A percentile compares a stretch with the other conserved stretches of the same genome.
phyloP scores from a whole-genome alignment of 2,113 vertebrate genomes.

The Phodopus roborovskii region DNA sequence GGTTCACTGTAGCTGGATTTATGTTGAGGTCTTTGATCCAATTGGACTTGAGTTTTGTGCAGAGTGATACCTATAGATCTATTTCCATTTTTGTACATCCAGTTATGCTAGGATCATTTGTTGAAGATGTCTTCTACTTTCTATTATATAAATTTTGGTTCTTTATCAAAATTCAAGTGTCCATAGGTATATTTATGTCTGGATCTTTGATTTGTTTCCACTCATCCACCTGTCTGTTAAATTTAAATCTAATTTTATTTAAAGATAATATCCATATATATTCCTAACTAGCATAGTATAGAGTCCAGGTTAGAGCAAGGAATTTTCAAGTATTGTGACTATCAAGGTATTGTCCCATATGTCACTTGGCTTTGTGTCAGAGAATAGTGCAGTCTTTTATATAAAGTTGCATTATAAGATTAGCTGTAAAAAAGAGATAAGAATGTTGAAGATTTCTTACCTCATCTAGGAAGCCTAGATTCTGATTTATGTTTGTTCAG shows the following conservation, averaged over 20 bases:
- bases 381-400: neutral
- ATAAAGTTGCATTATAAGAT: accelerated
- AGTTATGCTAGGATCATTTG: no score
- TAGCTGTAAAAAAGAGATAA: neutral
- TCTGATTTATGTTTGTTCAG: neutral
- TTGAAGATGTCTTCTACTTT: no score
- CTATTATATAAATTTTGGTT: no score
- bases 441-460: neutral
- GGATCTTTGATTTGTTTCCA: no score
- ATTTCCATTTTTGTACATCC: no score
- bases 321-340: neutral
- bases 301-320: neutral
- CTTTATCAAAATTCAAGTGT: no score
- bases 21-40: no score
- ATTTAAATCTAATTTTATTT: neutral
- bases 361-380: neutral
- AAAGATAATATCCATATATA: neutral
- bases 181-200: no score
- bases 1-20: no score
- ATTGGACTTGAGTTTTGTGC: no score
- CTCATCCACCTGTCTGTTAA: neutral
- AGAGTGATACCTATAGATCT: no score
- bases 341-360: neutral
- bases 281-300: neutral
- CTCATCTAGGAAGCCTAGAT: neutral